Evolutionary conservation across 2,888 invertebrate genomes (phyloP).

Genomic region (Clitarchus hookeri): DNA sequence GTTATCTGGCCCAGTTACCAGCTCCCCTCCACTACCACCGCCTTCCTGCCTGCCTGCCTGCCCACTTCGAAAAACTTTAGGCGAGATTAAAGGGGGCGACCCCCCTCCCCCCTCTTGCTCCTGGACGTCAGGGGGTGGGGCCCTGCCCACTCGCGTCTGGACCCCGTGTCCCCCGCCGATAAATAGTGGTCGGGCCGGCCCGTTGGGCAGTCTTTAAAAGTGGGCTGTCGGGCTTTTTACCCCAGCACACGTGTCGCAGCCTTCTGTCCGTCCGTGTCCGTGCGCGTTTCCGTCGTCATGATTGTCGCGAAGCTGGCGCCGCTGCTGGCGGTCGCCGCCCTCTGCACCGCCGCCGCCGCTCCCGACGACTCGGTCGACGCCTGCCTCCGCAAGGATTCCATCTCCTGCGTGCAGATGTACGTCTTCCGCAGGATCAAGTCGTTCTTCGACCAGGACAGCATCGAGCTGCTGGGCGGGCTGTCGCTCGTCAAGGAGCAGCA

Average conservation of each 20-base stretch:
- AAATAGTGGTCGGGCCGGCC: neutral
- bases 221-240: neutral
- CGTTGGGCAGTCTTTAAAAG: neutral
- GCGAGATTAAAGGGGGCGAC: neutral
- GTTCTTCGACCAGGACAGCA: slow-evolving; percentile 62
- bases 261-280: neutral
- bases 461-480: slow-evolving; percentile 62
- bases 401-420: slow-evolving; percentile 65
- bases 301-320: neutral
- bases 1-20: neutral
- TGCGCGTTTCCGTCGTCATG: neutral
- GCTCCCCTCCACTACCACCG: neutral
- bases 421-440: slow-evolving; percentile 63
- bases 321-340: neutral
- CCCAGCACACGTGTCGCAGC: neutral
- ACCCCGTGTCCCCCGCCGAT: neutral
- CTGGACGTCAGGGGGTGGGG: neutral
- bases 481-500: slow-evolving; percentile 55
- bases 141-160: neutral
- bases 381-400: slow-evolving; percentile 65
- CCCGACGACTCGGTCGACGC: slow-evolving; percentile 53
- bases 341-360: neutral
- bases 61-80: neutral
- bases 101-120: neutral
- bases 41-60: neutral